These are phyloP conservation scores for Podarcis lilfordi DNA, from an alignment of 2,797 vertebrate species.

Conservation along the genomic window DNA sequence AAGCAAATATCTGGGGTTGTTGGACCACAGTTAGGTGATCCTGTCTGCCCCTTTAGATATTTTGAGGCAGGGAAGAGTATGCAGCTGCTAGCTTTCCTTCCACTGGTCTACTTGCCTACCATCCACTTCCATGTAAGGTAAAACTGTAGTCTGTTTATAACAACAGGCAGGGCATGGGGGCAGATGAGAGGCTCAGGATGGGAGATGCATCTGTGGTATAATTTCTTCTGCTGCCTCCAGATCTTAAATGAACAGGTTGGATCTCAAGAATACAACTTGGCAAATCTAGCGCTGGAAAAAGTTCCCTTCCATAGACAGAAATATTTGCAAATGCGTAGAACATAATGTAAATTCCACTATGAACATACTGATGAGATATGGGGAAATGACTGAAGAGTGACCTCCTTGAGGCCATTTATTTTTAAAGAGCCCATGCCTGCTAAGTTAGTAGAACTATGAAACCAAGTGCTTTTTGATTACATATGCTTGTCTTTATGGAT, in stretches of 20 bases:
- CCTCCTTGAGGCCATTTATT: background rate
- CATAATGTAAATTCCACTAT: background rate
- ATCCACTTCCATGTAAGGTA: background rate
- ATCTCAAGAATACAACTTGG: background rate
- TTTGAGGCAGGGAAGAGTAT: background rate
- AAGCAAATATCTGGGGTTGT: background rate
- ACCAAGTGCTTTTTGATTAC: background rate
- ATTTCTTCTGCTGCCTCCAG: background rate
- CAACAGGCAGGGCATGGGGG: background rate
- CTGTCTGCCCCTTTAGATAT: background rate
- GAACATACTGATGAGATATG: background rate
- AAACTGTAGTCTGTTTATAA: background rate
- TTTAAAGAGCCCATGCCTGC: background rate
- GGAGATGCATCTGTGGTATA: background rate
- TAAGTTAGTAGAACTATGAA: slow-evolving; percentile 21
- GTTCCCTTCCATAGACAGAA: background rate
- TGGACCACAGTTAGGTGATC: background rate
- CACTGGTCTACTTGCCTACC: background rate
- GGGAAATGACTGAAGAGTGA: background rate
- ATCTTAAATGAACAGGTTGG: background rate
- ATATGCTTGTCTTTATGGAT: background rate
- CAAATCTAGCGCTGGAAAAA: background rate
- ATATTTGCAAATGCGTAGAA: background rate
- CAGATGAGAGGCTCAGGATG: background rate
- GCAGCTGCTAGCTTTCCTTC: background rate